Evolutionary conservation across 30 jellyfish, hydroid and myxozoan species (phyloP).

Genomic region (Aurelia coerulea): DNA sequence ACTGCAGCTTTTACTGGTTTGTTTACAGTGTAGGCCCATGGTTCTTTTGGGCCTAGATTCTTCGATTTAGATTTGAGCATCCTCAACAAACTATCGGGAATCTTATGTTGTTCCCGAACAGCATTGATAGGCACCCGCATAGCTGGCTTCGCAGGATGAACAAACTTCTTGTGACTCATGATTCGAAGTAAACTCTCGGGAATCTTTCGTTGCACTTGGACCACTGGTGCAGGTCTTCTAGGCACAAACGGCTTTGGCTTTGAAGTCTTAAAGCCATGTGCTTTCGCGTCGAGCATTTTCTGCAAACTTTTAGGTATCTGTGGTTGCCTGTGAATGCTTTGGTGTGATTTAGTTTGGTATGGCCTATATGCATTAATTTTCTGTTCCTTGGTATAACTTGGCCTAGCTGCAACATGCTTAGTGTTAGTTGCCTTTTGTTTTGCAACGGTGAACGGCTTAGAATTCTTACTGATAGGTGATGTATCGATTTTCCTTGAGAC

Average conservation of each 20-base stretch:
- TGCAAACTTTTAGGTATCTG: conserved; percentile 38
- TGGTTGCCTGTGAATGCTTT: conserved; percentile 8
- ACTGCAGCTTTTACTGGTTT: too few relatives aligned
- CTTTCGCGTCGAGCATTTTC: conserved; percentile 24
- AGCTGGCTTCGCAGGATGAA: neutral
- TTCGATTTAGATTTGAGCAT: neutral
- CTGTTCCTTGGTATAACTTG: too few relatives aligned
- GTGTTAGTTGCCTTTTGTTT: too few relatives aligned
- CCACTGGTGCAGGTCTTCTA: neutral
- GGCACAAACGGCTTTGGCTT: neutral
- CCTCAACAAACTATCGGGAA: conserved; percentile 1
- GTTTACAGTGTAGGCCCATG: too few relatives aligned
- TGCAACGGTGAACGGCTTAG: too few relatives aligned
- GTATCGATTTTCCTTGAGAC: too few relatives aligned
- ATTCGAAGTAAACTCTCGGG: conserved; percentile 50
- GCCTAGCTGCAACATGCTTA: too few relatives aligned
- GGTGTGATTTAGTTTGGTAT: neutral
- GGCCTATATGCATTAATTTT: too few relatives aligned
- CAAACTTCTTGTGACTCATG: neutral
- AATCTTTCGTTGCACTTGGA: neutral
- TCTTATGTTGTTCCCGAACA: neutral
- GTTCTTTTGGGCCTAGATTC: too few relatives aligned
- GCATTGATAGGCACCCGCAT: neutral
- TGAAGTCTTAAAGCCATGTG: neutral
- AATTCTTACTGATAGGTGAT: too few relatives aligned